Evolutionary conservation across 2,888 invertebrate species (phyloP).

Genomic region (Chrysolina haemoptera): DNA sequence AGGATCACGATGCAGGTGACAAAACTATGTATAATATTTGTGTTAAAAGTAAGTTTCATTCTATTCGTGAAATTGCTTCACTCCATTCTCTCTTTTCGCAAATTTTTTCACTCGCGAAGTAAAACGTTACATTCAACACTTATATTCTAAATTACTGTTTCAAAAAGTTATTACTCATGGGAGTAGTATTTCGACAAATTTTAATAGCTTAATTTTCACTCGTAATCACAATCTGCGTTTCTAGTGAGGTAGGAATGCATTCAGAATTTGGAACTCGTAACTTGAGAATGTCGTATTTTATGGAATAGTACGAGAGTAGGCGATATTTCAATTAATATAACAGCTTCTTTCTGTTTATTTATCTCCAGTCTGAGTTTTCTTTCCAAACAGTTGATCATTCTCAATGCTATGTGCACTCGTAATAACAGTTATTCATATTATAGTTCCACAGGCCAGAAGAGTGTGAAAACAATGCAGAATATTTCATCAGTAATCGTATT

Average conservation of each 20-base stretch:
- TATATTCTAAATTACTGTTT: no score
- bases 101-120: no score
- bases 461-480: background rate
- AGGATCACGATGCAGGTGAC: no score
- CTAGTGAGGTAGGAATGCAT: background rate
- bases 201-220: no score
- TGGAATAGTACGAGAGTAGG: background rate
- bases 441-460: background rate
- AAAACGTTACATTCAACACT: no score
- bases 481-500: background rate
- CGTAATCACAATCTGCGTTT: no score
- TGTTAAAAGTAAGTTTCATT: no score
- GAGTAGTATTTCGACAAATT: no score
- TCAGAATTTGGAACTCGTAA: background rate
- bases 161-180: no score
- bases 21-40: no score
- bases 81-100: no score
- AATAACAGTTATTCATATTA: constrained; percentile 9
- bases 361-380: background rate
- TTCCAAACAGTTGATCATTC: constrained; percentile 14
- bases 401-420: constrained; percentile 5
- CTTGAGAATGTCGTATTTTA: background rate
- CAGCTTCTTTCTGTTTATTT: constrained; percentile 1
- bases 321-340: constrained; percentile 8
- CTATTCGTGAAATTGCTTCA: no score